Percentiles rank a stretch among this genome's conserved stretches.
Conservation (phyloP, 2,113 vertebrate species). For the Cyrtonyx montezumae region DNA sequence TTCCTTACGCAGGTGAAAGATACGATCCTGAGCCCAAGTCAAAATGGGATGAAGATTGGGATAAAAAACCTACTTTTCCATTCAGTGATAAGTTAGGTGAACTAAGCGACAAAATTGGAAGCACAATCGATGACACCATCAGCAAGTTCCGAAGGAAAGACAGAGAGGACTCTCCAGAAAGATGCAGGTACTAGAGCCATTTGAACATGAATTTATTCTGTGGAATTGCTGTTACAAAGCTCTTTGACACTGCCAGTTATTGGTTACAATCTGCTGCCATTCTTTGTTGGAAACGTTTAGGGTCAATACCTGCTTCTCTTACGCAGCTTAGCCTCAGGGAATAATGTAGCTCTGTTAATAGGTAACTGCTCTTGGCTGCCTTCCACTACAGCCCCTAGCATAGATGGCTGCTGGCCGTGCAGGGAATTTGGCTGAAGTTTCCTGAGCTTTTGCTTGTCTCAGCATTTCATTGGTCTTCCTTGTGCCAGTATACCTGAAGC, state of each 20-base stretch:
- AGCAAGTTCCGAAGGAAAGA: constrained; percentile 95
- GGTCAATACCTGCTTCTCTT: background rate
- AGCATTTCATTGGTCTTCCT: background rate
- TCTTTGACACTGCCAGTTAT: background rate
- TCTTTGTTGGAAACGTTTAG: background rate
- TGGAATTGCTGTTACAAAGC: background rate
- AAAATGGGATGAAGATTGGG: constrained; percentile 98
- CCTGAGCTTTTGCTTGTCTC: background rate
- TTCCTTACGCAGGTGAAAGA: constrained; percentile 81
- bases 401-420: constrained; percentile 4
- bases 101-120: constrained; percentile 97
- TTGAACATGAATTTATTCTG: background rate
- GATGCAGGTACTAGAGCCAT: constrained; percentile 86
- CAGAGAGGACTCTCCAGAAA: constrained; percentile 94
- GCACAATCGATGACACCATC: constrained; percentile 96
- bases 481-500: background rate
- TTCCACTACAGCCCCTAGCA: background rate
- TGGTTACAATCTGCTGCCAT: background rate
- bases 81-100: constrained; percentile 97
- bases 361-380: constrained; percentile 3
- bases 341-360: background rate
- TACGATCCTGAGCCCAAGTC: constrained; percentile 89
- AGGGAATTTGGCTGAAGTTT: background rate
- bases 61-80: constrained; percentile 90
- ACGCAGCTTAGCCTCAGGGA: background rate